A percentile compares a stretch with the other conserved stretches of the same genome.
phyloP scores from a whole-genome alignment of 2,113 vertebrate genomes.

The Numida meleagris region DNA sequence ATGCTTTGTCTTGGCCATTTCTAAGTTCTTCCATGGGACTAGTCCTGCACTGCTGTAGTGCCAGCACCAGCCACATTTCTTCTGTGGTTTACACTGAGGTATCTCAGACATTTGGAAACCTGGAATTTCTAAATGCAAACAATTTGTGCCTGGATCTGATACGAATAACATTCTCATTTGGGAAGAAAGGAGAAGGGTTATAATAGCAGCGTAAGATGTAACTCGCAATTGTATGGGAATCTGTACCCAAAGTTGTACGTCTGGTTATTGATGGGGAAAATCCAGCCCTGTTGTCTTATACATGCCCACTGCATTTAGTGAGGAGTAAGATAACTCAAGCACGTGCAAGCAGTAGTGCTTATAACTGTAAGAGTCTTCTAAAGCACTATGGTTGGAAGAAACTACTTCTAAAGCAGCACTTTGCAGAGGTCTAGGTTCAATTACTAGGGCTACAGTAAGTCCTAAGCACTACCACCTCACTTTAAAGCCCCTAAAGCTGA shows the following conservation, averaged over 20 bases:
- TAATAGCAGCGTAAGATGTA: not conserved
- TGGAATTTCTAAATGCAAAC: not conserved
- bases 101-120: not conserved
- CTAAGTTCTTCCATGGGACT: not conserved
- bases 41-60: not conserved
- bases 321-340: not conserved
- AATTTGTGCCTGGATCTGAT: not conserved
- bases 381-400: not conserved
- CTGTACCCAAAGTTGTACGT: not conserved
- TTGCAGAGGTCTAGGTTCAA: not conserved
- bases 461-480: accelerated
- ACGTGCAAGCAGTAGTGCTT: not conserved
- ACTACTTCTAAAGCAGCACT: not conserved
- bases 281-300: not conserved
- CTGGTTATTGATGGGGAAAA: not conserved
- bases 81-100: not conserved
- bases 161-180: not conserved
- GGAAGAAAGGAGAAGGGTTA: not conserved
- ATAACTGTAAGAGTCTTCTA: not conserved
- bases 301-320: not conserved
- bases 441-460: not conserved
- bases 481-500: not conserved
- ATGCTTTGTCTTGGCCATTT: not conserved
- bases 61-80: not conserved
- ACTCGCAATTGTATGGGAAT: not conserved